Base-by-base conservation (phyloP, 1,140 invertebrate species). In the Drosophila elegans region DNA sequence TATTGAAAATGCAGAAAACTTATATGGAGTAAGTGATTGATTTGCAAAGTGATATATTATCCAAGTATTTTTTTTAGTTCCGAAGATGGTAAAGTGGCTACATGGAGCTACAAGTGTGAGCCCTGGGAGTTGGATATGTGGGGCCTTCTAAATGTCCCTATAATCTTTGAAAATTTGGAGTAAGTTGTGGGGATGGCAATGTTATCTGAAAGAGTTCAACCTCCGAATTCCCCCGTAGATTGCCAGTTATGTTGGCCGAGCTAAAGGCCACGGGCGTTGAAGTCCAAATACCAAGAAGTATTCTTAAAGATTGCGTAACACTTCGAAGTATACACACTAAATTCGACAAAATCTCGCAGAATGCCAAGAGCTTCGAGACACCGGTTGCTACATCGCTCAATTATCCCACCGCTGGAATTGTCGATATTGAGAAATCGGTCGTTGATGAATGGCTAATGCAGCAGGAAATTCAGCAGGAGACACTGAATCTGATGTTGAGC, bases 81-180 rank as follows among this genome's bases (percentile, higher is more conserved):
- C 0, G 42, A 16, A 0, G 74, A 91, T 60, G 76, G 53, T 11
- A 74, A 44, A 3, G 57, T 69, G 1, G 69, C 76, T 7, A 12
- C 67, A 66, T 91, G 91, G 74, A 61, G 49, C 10, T 69, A 75
- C 34, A 11, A 6, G 0, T 64, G 80, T 36, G 32, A 64, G 4
- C 38, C 54, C 0, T 91, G 78, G 63, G 16, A 36, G 27, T 63
- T 91, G 4, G 83, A 91, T 46, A 54, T 91, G n/a, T 91, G 90
- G 90, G 75, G 71, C 3, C 34, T 91, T 7, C 80, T 78, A 1
- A 68, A 91, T 56, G 80, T 91, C 2, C 71, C 86, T 12, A 54
- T 91, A 32, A 74, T 75, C 11, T 89, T 91, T 51, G 13, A 71
- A 3, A 48, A 75, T 12, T 12, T 91, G 44, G 73, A 71, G 90